Conservation (phyloP, 2,797 vertebrate species). For the Lagodon rhomboides region DNA sequence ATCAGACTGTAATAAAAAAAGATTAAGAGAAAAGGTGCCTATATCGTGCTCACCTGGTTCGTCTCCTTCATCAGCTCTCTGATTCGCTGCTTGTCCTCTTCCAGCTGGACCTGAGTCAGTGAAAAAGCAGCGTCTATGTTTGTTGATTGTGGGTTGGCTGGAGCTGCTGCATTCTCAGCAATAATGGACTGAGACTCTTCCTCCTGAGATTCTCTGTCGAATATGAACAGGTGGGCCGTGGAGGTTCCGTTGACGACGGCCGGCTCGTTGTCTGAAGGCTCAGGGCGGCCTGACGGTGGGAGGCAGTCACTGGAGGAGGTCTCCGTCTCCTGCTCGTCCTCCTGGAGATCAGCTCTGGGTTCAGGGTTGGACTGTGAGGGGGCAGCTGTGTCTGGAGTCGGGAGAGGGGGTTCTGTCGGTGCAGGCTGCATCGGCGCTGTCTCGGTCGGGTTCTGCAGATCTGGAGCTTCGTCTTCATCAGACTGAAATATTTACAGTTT, state of each 20-base stretch:
- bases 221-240: constrained; percentile 80
- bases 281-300: not conserved
- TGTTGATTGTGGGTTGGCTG: constrained; percentile 1
- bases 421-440: not conserved
- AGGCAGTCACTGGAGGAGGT: not conserved
- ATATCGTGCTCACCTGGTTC: constrained; percentile 65
- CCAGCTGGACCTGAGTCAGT: constrained; percentile 73
- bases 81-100: constrained; percentile 78
- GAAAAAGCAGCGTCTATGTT: constrained; percentile 25
- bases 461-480: constrained; percentile 43
- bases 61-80: constrained; percentile 87
- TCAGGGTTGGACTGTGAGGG: constrained; percentile 15
- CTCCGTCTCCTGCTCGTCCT: not conserved
- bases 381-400: constrained; percentile 6
- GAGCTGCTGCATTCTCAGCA: not conserved
- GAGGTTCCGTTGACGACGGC: constrained; percentile 19
- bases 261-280: not conserved
- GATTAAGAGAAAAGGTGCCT: no score
- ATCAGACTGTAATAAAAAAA: not conserved
- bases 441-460: constrained; percentile 25
- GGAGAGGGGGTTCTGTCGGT: not conserved
- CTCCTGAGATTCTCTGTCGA: constrained; percentile 79
- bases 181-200: constrained; percentile 50
- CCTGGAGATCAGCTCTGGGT: constrained; percentile 4
- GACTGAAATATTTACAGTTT: constrained; percentile 45